Conservation (phyloP, 2,888 invertebrate genomes). For the Drosophila mimica region DNA sequence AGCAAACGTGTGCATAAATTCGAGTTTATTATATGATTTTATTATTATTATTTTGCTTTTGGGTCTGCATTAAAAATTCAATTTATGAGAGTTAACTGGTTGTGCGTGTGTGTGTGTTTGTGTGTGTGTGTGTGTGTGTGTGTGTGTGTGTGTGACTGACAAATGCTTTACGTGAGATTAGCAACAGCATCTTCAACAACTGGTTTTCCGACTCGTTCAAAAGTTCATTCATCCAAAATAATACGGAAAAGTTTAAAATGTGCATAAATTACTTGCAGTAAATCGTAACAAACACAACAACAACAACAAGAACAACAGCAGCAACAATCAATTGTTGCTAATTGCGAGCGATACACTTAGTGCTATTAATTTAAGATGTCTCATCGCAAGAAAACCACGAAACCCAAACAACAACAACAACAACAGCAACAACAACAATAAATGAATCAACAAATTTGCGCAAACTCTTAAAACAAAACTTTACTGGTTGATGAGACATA, state of each 20-base stretch:
- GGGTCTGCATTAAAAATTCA: conserved; percentile 59
- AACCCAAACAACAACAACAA: conserved; percentile 23
- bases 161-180: conserved; percentile 33
- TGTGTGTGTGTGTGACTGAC: conserved; percentile 18
- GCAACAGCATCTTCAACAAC: conserved; percentile 43
- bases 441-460: conserved; percentile 23
- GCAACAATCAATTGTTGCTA: conserved; percentile 47
- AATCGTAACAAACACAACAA: conserved; percentile 42
- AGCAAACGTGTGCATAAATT: conserved; percentile 53
- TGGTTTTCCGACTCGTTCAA: conserved; percentile 59
- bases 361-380: conserved; percentile 58
- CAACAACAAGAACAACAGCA: conserved; percentile 14
- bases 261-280: conserved; percentile 73
- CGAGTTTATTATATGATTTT: conserved; percentile 23
- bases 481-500: conserved; percentile 2
- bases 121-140: conserved; percentile 4
- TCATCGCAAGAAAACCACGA: conserved; percentile 56
- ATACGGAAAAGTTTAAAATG: conserved; percentile 80
- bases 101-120: background rate
- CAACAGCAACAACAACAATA: conserved; percentile 4
- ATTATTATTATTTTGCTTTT: conserved; percentile 29
- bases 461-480: conserved; percentile 3
- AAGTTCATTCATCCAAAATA: conserved; percentile 81
- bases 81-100: conserved; percentile 63
- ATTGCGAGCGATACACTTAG: conserved; percentile 57